Percentiles rank a stretch among this genome's conserved stretches.
Evolutionary conservation across 2,888 invertebrate species (phyloP).

Genomic region (Drosophila prolongata): DNA sequence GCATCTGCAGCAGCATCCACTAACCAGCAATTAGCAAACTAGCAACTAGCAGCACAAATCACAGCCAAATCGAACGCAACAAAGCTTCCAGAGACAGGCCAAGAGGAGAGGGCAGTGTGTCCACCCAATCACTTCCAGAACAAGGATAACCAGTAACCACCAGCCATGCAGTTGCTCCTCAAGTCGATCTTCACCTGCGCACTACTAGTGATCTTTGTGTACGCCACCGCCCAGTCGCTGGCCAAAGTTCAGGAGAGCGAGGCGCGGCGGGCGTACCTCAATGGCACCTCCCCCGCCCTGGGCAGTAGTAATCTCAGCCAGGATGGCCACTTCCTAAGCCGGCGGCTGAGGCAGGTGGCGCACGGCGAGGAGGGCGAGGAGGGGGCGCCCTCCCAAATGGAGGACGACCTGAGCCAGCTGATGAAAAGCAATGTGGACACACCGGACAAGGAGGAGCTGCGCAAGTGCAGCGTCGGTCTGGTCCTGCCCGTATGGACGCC

Average conservation of each 20-base stretch:
- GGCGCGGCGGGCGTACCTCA: slow-evolving; percentile 15
- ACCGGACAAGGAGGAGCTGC: slow-evolving; percentile 16
- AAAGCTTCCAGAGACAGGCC: slow-evolving; percentile 52
- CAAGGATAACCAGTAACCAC: slow-evolving; percentile 16
- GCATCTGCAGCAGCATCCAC: slow-evolving; percentile 9
- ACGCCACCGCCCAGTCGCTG: slow-evolving; percentile 74
- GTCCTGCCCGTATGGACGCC: slow-evolving; percentile 95
- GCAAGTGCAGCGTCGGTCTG: slow-evolving; percentile 91
- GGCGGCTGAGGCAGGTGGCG: slow-evolving; percentile 40
- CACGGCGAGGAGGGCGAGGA: slow-evolving; percentile 13
- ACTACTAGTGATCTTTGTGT: slow-evolving; percentile 69
- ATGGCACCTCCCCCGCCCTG: slow-evolving; percentile 16
- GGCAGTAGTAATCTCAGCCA: slow-evolving; percentile 28
- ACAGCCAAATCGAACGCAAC: slow-evolving; percentile 63
- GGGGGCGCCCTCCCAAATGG: background rate
- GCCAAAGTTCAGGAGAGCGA: slow-evolving; percentile 45
- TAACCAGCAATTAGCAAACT: slow-evolving; percentile 4
- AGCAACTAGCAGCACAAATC: slow-evolving; percentile 39
- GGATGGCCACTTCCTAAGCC: slow-evolving; percentile 40
- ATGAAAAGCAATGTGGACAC: too few relatives aligned
- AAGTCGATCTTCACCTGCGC: slow-evolving; percentile 57
- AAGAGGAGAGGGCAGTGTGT: slow-evolving; percentile 6
- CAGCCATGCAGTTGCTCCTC: slow-evolving; percentile 53
- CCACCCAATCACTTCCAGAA: slow-evolving; percentile 52
- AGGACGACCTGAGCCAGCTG: background rate